Evolutionary conservation across 2,888 invertebrate genomes (phyloP).

Genomic region (Odontothrips loti): DNA sequence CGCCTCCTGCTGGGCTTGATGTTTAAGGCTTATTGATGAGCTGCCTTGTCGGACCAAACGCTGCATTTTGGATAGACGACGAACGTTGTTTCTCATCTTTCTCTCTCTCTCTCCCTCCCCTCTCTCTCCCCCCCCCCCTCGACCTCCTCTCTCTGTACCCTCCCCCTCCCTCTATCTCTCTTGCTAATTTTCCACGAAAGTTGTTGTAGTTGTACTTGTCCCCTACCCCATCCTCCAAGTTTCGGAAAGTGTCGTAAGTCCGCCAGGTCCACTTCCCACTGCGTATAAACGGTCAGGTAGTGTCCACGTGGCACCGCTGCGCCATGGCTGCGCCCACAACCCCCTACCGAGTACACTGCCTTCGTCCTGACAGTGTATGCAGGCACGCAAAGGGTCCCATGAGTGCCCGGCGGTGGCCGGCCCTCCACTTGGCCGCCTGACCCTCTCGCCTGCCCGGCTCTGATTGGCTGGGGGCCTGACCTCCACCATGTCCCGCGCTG

Average conservation of each 20-base stretch:
- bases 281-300: too few species aligned
- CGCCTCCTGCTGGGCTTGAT: not conserved
- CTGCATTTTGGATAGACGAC: not conserved
- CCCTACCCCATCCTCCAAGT: not conserved
- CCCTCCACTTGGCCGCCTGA: not conserved
- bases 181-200: not conserved
- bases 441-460: not conserved
- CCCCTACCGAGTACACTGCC: too few species aligned
- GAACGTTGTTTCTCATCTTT: too few species aligned
- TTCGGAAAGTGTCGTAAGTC: not conserved
- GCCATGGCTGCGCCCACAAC: too few species aligned
- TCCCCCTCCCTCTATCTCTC: not conserved
- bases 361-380: too few species aligned
- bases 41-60: not conserved
- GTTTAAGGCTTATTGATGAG: slow-evolving; percentile 17
- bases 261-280: not conserved
- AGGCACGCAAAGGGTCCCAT: too few species aligned
- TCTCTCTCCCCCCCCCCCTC: not conserved
- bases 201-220: not conserved
- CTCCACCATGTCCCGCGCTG: not conserved
- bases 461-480: not conserved
- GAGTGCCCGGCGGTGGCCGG: not conserved
- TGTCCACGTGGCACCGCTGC: too few species aligned
- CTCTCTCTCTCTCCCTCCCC: too few species aligned
- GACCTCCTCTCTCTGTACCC: not conserved